Conservation (phyloP, 2,113 vertebrate species). For the Phalacrocorax carbo region DNA sequence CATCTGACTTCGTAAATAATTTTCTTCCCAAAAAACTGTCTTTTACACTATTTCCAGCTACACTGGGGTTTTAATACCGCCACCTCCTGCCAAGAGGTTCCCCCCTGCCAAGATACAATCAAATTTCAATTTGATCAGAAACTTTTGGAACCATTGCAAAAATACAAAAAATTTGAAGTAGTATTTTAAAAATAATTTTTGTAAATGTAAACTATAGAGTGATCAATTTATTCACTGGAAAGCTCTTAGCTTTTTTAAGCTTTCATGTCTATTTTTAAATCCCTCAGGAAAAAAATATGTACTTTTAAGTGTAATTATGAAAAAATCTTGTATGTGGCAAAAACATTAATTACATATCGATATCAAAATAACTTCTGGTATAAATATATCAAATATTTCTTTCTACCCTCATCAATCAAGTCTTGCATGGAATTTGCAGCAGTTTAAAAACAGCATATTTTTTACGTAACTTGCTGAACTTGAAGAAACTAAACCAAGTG, state of each 20-base stretch:
- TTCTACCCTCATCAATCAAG: neutral
- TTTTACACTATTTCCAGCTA: neutral
- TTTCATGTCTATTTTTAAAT: neutral
- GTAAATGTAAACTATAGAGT: neutral
- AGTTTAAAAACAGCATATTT: neutral
- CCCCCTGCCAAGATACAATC: neutral
- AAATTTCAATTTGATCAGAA: neutral
- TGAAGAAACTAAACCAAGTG: neutral
- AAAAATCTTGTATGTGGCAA: neutral
- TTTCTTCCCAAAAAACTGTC: neutral
- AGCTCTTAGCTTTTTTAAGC: neutral
- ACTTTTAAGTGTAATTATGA: neutral
- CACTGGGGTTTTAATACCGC: neutral
- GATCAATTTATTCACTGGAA: neutral
- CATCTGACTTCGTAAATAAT: neutral
- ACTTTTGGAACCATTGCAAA: neutral
- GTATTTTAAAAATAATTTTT: neutral
- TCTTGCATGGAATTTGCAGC: neutral
- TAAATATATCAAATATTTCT: neutral
- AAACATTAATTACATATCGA: neutral
- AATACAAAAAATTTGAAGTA: neutral
- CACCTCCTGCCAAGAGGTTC: neutral
- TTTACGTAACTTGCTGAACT: neutral
- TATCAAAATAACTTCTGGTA: neutral
- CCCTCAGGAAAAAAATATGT: neutral